Conservation (phyloP, 2,797 vertebrate species). For the Acanthis flammea region DNA sequence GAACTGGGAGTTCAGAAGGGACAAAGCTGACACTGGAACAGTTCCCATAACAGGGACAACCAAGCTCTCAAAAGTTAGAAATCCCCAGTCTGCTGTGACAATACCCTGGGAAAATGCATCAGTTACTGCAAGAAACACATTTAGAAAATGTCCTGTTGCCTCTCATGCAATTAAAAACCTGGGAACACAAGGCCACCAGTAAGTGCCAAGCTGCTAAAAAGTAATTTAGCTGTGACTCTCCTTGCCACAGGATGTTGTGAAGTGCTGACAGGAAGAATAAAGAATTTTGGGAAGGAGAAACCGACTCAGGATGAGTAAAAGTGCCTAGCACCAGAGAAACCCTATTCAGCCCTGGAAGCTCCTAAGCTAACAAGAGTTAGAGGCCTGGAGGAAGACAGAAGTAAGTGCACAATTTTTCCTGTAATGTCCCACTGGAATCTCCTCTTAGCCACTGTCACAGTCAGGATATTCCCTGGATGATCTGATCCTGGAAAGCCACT, state of each 20-base stretch:
- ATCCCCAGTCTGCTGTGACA: neutral
- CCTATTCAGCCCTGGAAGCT: neutral
- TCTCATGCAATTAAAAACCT: neutral
- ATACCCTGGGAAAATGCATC: neutral
- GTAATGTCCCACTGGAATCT: neutral
- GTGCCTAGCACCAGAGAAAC: neutral
- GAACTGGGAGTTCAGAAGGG: neutral
- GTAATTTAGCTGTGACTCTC: neutral
- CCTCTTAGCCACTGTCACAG: neutral
- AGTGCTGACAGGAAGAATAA: neutral
- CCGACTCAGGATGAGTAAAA: neutral
- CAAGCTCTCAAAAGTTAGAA: neutral
- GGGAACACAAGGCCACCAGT: neutral
- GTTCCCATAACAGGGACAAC: neutral
- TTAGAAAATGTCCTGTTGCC: neutral
- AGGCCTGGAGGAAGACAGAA: neutral
- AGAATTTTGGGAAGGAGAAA: neutral
- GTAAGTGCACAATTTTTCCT: neutral
- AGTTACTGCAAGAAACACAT: neutral
- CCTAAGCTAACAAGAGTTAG: neutral
- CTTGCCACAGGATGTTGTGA: fast-evolving
- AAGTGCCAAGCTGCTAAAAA: neutral
- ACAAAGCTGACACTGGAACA: neutral
- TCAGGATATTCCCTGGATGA: neutral
- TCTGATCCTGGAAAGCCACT: constrained; percentile 16